Evolutionary conservation across 2,797 vertebrate genomes (phyloP), one percentile per base, ranked within the genome.

Genomic region (Anguilla megastoma): DNA sequence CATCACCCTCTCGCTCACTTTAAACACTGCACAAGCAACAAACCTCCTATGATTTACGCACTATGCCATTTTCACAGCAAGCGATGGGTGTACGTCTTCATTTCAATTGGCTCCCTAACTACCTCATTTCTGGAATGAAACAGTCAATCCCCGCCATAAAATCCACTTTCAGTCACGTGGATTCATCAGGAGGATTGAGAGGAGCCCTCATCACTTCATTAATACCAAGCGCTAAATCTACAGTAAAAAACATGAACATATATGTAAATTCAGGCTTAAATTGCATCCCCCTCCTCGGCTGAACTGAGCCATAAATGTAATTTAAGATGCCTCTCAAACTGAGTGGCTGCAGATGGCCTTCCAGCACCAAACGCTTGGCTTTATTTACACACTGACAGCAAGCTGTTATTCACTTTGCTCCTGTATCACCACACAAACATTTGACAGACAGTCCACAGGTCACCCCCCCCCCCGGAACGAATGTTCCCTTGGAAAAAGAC

Each of bases 21-120:
- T 60, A 87, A 89, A 84, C 63, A 90, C 85, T 86, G 71, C 18
- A 85, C 88, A 82, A 90, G 84, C 54, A 93, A 91, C 56, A 86
- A 1, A 21, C 87, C 92, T 93, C 92, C 92, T 87, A 91, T 92
- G 89, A 93, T 92, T 93, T 94, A 94, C 92, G 94, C 87, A 90
- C 88, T 86, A 48, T 90, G 88, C 82, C 90, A 87, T 71, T 84
- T 33, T 83, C 69, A 85, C 74, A 7, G 56, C n/a, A 85, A 76
- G 16, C 82, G 87, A 83, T 45, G 36, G 90, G 84, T 87, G 69
- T 86, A 86, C 14, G 86, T 91, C 89, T 93, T 90, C 85, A 91
- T 90, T 89, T 92, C 85, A 92, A 93, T 91, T 91, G 89, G 33
- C 36, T 82, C 88, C 86, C 87, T 79, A 88, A 60, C 60, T 89